These are phyloP conservation scores for Conomelus anceps DNA, from an alignment of 2,888 invertebrate genomes.

Conservation along the genomic window DNA sequence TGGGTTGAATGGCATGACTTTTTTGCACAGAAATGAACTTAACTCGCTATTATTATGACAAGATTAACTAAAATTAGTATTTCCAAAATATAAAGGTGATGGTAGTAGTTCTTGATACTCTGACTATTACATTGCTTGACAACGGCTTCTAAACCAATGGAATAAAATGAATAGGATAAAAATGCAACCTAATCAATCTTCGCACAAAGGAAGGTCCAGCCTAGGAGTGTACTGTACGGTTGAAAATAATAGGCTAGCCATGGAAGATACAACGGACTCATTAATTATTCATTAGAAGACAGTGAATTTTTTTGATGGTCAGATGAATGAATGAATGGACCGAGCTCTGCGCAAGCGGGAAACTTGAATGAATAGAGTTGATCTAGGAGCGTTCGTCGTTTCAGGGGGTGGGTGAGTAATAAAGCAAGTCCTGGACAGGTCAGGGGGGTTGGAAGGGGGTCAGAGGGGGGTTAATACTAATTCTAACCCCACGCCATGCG, in stretches of 20 bases:
- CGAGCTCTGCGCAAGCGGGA: no score
- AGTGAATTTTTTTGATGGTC: neutral
- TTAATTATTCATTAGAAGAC: neutral
- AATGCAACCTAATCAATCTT: neutral
- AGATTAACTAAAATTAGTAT: no score
- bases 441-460: neutral
- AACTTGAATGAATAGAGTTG: neutral
- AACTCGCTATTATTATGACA: no score
- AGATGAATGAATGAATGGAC: neutral
- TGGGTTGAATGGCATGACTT: no score
- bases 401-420: neutral
- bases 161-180: neutral
- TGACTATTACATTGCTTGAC: no score
- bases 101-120: no score
- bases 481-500: conserved; percentile 6
- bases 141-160: no score
- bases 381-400: neutral
- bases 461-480: neutral
- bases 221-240: neutral
- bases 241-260: neutral
- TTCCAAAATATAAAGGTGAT: no score
- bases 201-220: neutral
- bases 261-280: neutral
- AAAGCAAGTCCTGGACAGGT: neutral
- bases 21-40: no score